Evolutionary conservation across 2,797 vertebrate species (phyloP).

Genomic region (Notolepis coatsorum): DNA sequence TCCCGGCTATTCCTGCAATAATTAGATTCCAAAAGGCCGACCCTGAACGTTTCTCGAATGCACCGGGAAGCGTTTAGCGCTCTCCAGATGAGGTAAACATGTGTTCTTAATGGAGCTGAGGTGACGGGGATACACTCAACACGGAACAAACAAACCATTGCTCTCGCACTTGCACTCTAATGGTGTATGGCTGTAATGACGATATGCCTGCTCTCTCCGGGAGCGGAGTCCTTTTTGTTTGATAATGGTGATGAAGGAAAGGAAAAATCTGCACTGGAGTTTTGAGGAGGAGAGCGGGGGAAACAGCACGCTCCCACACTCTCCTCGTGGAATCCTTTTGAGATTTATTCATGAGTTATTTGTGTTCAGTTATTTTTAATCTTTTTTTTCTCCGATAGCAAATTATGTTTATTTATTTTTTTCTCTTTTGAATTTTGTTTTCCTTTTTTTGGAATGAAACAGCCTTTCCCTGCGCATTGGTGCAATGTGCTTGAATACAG

Average conservation of each 20-base stretch:
- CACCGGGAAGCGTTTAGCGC: constrained; percentile 30
- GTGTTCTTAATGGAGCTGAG: constrained; percentile 45
- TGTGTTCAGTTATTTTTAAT: no score
- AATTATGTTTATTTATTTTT: constrained; percentile 34
- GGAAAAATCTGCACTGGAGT: constrained; percentile 64
- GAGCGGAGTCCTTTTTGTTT: constrained; percentile 77
- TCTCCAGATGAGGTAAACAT: constrained; percentile 17
- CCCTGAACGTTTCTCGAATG: constrained; percentile 53
- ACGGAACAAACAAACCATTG: constrained; percentile 87
- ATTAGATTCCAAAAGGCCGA: constrained; percentile 28
- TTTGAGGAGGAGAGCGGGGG: constrained; percentile 64
- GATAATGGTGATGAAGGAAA: constrained; percentile 74
- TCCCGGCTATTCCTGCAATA: constrained; percentile 24
- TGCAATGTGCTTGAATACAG: constrained; percentile 77
- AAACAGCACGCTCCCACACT: constrained; percentile 71
- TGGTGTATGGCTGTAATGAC: constrained; percentile 83
- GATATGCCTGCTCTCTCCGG: constrained; percentile 76
- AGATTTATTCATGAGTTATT: constrained; percentile 50
- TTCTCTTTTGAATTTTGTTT: constrained; percentile 24
- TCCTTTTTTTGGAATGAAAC: constrained; percentile 69
- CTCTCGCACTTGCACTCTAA: constrained; percentile 82
- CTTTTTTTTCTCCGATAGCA: constrained; percentile 51
- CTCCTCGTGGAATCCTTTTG: constrained; percentile 64
- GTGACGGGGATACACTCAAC: constrained; percentile 79
- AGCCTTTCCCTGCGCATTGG: constrained; percentile 69